Evolutionary conservation across 2,113 vertebrate genomes (phyloP), one percentile per base, ranked within the genome.

Genomic region (Gadus chalcogrammus): DNA sequence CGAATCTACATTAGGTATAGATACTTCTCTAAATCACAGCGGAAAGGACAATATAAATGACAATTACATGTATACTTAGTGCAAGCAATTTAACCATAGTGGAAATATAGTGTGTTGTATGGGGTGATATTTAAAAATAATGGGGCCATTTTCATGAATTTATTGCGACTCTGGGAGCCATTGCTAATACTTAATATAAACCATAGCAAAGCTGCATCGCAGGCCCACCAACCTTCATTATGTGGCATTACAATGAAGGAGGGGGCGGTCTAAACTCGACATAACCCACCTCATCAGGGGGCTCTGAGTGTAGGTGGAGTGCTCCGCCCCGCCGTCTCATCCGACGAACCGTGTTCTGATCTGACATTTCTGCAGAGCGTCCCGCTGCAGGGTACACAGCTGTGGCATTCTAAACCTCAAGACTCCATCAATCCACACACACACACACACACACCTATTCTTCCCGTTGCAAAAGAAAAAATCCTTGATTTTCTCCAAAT

Each of bases 351-450:
- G 42, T 65, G 82, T 76, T 79, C 71, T 86, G 84, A 87, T 75
- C 53, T 90, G 87, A 88, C 89, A 88, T 87, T 89, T 88, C 81
- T 74, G 77, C 79, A 79, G 76, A 79, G 85, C 24, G 55, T 72
- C 61, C 58, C 72, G 73, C 28, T 67, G 77, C 69, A 73, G 75
- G 72, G 80, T 82, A 75, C 72, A 16, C 15, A 60, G 18, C 8
- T 16, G 58, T 60, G 58, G 58, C 67, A 84, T 74, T 48, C 52
- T 56, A 63, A 72, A 31, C 65, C 61, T 64, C 59, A 74, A 61
- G 18, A 59, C 64, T 70, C 22, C 72, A 68, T 64, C 38, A 60
- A 63, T 66, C 65, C 55, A 3, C 64, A 55, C 52, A 66, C 76
- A 79, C 16, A 68, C 28, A 31, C 28, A 31, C 28, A 31, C 28